These are phyloP conservation scores for Nylanderia fulva DNA, from an alignment of 1,140 invertebrate genomes.

Conservation along the genomic window DNA sequence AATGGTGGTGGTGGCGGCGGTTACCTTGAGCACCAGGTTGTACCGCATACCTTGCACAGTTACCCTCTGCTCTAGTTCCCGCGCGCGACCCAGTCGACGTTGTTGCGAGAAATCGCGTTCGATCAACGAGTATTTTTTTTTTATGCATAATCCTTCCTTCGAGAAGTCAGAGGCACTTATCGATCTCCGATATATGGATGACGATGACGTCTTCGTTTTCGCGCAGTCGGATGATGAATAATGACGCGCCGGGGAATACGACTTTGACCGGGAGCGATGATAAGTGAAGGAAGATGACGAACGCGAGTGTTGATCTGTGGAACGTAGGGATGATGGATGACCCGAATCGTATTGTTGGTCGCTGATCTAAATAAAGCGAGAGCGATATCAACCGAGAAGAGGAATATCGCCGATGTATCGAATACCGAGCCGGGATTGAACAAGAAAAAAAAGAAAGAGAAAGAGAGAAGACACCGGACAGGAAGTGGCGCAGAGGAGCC, in stretches of 20 bases:
- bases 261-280: background rate
- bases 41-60: slow-evolving; percentile 75
- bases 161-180: background rate
- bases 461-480: slow-evolving; percentile 35
- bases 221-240: slow-evolving; percentile 11
- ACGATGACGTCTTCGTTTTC: background rate
- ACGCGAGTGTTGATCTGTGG: background rate
- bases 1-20: slow-evolving; percentile 57
- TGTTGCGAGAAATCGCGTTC: slow-evolving; percentile 1
- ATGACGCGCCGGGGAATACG: background rate
- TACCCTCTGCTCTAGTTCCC: slow-evolving; percentile 75
- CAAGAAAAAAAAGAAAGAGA: background rate
- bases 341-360: slow-evolving; percentile 36
- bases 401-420: slow-evolving; percentile 7
- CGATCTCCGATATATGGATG: background rate
- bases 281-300: slow-evolving; percentile 1
- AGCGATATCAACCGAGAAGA: slow-evolving; percentile 17
- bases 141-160: too few relatives aligned
- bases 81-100: slow-evolving; percentile 8
- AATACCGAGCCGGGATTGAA: slow-evolving; percentile 4
- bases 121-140: background rate
- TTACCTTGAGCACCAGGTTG: slow-evolving; percentile 74
- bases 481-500: slow-evolving; percentile 59
- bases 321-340: slow-evolving; percentile 37
- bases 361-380: slow-evolving; percentile 29